Evolutionary conservation across 1,140 invertebrate species (phyloP).

Genomic region (Scaptomyza pallida): DNA sequence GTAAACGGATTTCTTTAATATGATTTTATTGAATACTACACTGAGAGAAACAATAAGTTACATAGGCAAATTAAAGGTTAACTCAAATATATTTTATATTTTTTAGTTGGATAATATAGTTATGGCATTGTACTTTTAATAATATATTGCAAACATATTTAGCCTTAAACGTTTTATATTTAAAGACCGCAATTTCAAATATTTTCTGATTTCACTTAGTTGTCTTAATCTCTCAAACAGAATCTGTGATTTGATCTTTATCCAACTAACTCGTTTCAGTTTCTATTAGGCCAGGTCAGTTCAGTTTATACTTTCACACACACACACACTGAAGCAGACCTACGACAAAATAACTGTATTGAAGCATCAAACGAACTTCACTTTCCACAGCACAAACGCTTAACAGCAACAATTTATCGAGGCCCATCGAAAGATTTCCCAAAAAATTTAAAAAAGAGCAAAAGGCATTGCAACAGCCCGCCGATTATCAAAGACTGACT

Average conservation of each 20-base stretch:
- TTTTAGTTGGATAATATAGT: no score
- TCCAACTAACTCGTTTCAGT: not conserved
- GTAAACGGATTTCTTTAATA: no score
- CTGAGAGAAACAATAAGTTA: no score
- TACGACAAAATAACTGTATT: constrained; percentile 75
- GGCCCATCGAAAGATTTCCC: constrained; percentile 31
- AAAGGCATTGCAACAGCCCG: constrained; percentile 60
- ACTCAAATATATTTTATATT: no score
- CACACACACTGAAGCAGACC: constrained; percentile 35
- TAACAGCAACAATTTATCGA: constrained; percentile 15
- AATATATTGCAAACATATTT: no score
- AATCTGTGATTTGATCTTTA: not conserved
- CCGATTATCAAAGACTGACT: constrained; percentile 48
- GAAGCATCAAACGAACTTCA: constrained; percentile 35
- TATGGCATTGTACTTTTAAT: no score
- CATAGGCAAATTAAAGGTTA: no score
- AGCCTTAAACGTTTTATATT: no score
- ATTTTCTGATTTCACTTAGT: no score
- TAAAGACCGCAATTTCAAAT: no score
- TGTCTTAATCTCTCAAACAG: no score
- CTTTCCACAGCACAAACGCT: constrained; percentile 47
- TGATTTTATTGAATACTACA: no score
- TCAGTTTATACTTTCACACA: constrained; percentile 42
- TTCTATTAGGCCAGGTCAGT: constrained; percentile 54
- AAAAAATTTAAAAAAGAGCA: constrained; percentile 6